Percentiles rank a stretch among this genome's conserved stretches.
phyloP scores from a whole-genome alignment of 2,113 vertebrate species.

The Amphiprion ocellaris region DNA sequence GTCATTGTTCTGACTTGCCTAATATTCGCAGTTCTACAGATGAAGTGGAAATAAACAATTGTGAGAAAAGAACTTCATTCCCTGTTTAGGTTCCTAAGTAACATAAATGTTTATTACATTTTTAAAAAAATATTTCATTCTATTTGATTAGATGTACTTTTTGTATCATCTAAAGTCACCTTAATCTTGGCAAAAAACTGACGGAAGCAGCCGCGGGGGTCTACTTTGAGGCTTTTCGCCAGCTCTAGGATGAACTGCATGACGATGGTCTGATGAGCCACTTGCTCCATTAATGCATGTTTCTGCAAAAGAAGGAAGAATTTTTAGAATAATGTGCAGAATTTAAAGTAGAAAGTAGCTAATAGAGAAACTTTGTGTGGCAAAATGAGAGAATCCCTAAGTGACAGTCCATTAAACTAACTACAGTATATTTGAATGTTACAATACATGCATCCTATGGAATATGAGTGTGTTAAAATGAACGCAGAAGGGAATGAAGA shows the following conservation, averaged over 20 bases:
- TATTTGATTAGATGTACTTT: neutral
- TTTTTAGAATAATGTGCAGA: neutral
- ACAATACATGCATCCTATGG: neutral
- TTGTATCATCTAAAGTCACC: constrained; percentile 64
- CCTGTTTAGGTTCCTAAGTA: neutral
- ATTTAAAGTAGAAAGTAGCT: neutral
- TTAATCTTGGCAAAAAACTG: constrained; percentile 97
- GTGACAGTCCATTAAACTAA: neutral
- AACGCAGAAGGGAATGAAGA: neutral
- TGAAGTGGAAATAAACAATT: too few species aligned
- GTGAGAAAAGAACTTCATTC: neutral
- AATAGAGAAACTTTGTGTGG: neutral
- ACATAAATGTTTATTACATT: too few species aligned
- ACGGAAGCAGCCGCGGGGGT: constrained; percentile 93
- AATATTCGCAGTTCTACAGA: neutral
- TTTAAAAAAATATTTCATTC: too few species aligned
- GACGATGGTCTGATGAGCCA: constrained; percentile 97
- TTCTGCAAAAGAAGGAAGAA: constrained; percentile 83
- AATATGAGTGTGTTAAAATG: neutral
- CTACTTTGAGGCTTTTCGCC: constrained; percentile 94
- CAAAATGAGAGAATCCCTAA: neutral
- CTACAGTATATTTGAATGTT: neutral
- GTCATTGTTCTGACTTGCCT: neutral
- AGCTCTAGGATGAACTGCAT: constrained; percentile 98
- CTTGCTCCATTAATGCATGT: constrained; percentile 94